Base-by-base conservation (phyloP, 2,888 invertebrate species). In the Neoascia interrupta region DNA sequence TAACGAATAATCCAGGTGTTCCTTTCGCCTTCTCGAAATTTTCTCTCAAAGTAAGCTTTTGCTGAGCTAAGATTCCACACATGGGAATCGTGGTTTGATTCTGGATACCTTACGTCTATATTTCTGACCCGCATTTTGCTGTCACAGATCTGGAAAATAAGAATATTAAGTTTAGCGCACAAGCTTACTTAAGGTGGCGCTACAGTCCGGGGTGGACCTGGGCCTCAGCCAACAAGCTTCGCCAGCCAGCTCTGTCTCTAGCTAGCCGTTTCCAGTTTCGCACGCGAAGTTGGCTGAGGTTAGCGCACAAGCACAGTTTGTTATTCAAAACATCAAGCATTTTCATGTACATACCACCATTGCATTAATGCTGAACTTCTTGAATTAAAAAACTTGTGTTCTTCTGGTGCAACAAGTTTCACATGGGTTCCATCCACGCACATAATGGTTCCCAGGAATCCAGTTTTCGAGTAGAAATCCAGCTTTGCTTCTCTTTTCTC, bases 351-450 rank as follows among this genome's bases (percentile, higher is more conserved):
- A n/a, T 39, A 39, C 39, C 19, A 39, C 19, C 39, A 39, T 39
- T 23, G 23, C 23, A 16, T 43, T 21, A 6, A 43, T 5, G 16
- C 23, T 23, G 16, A 23, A 43, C 21, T 10, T 13, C 11, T 43
- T 13, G 5, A 43, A 13, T n/a, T n/a, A n/a, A 43, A 23, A 6
- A 43, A 21, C n/a, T 43, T 11, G n/a, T n/a, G n/a, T n/a, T n/a
- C n/a, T n/a, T n/a, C n/a, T n/a, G 5, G 43, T 13, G 3, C 23
- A 23, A 23, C 11, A 43, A 13, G 11, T 11, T 66, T 70, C 8
- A 79, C 68, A 47, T 72, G 72, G 45, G 72, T 79, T 31, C 79
- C 70, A 34, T 34, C 34, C 2, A 68, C 53, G 28, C 56, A 80
- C 64, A 63, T 64, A 31, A 49, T 41, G 34, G 64, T 60, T 1